A percentile compares a stretch with the other conserved stretches of the same genome.
These are phyloP conservation scores for Nephrotoma appendiculata DNA, from an alignment of 2,888 invertebrate genomes.

Conservation along the genomic window DNA sequence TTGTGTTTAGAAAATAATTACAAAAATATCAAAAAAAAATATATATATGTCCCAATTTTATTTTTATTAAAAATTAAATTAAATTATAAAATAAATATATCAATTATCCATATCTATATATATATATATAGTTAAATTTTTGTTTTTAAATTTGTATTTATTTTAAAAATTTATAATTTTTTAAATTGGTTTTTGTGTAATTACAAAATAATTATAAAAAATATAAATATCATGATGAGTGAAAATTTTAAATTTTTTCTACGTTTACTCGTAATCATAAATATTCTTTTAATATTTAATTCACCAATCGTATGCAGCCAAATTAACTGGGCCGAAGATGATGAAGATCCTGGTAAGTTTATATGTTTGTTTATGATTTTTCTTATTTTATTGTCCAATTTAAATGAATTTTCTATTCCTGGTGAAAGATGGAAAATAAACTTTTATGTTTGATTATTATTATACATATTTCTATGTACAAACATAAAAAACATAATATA, in stretches of 20 bases:
- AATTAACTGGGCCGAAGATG: constrained; percentile 33
- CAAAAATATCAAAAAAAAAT: not conserved
- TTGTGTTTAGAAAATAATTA: not conserved
- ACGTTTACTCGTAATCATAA: constrained; percentile 21
- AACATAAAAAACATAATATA: not conserved
- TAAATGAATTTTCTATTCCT: not conserved
- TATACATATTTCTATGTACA: constrained; percentile 1
- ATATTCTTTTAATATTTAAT: constrained; percentile 23
- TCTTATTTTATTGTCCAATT: not conserved
- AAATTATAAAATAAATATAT: not conserved
- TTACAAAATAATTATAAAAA: not conserved
- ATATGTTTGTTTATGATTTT: not conserved
- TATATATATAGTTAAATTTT: not conserved
- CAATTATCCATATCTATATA: not conserved
- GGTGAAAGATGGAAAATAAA: not conserved
- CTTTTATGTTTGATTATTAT: not conserved
- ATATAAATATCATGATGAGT: constrained; percentile 13
- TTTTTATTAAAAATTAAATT: not conserved
- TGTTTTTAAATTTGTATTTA: not conserved
- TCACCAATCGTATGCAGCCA: constrained; percentile 28
- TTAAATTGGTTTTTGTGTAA: not conserved
- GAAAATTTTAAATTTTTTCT: constrained; percentile 15
- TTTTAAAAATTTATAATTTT: not conserved
- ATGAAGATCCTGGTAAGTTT: constrained; percentile 34
- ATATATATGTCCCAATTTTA: not conserved